A percentile compares a stretch with the other conserved stretches of the same genome.
Conservation (phyloP, 2,113 vertebrate genomes). For the Macaca mulatta region DNA sequence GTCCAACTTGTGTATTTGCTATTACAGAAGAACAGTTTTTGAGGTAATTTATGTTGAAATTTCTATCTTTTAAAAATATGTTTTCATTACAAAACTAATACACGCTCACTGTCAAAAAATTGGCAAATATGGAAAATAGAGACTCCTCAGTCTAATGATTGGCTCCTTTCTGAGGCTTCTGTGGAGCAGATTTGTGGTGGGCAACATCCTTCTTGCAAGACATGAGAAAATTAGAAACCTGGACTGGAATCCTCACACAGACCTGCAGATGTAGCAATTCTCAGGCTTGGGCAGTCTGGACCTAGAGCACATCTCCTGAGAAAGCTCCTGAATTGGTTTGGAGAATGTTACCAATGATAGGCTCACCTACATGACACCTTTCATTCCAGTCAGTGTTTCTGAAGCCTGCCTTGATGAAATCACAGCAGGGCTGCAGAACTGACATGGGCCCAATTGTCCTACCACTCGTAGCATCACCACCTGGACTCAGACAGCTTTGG, state of each 20-base stretch:
- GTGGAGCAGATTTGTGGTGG: background rate
- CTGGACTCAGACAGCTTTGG: background rate
- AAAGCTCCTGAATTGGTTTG: background rate
- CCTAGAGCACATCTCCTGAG: background rate
- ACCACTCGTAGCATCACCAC: no score
- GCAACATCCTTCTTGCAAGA: background rate
- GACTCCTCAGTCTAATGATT: background rate
- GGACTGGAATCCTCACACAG: background rate
- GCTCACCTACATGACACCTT: background rate
- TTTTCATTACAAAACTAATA: background rate
- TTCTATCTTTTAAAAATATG: background rate
- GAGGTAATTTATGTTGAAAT: background rate
- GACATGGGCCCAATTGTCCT: rapidly evolving
- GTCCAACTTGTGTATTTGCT: background rate
- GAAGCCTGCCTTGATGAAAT: background rate
- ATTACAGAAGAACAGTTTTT: background rate
- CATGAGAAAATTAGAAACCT: background rate
- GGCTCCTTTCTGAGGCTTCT: background rate
- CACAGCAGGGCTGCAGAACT: background rate
- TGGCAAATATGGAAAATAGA: background rate
- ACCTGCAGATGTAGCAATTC: background rate
- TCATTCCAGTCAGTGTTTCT: background rate
- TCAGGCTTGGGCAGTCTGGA: background rate
- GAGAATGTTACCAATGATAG: background rate
- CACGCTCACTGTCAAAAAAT: background rate